Evolutionary conservation across 2,797 vertebrate species (phyloP).

Genomic region (Sorex maritimensis): DNA sequence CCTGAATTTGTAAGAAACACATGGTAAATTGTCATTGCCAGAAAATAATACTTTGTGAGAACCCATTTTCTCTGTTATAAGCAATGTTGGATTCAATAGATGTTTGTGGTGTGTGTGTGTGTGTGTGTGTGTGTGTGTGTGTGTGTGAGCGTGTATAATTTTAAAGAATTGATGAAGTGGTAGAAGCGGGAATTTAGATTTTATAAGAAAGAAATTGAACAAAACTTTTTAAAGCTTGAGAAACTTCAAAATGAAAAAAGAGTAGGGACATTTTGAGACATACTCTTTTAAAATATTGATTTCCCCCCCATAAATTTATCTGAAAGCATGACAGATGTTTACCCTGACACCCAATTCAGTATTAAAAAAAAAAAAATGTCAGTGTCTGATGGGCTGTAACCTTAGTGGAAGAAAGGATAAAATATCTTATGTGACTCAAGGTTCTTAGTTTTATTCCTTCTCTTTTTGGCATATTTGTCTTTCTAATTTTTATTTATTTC

Average conservation of each 20-base stretch:
- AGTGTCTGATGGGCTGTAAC: slow-evolving; percentile 64
- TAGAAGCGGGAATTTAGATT: neutral
- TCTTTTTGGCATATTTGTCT: neutral
- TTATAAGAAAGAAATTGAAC: slow-evolving; percentile 66
- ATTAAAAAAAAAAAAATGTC: slow-evolving; percentile 78
- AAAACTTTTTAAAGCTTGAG: slow-evolving; percentile 69
- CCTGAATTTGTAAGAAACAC: slow-evolving; percentile 67
- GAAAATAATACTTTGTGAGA: slow-evolving; percentile 28
- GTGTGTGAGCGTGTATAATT: neutral
- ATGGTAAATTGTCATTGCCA: slow-evolving; percentile 47
- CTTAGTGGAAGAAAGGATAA: slow-evolving; percentile 62
- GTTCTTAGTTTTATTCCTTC: neutral
- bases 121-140: too few species aligned
- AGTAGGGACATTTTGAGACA: slow-evolving; percentile 36
- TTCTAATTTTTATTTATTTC: slow-evolving; percentile 59
- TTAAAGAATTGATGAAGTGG: slow-evolving; percentile 54
- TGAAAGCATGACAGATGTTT: slow-evolving; percentile 80
- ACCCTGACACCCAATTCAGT: slow-evolving; percentile 51
- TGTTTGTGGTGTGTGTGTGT: neutral
- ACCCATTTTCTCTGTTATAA: slow-evolving; percentile 67
- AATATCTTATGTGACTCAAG: slow-evolving; percentile 28
- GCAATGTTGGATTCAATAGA: slow-evolving; percentile 58
- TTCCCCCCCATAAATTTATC: slow-evolving; percentile 67
- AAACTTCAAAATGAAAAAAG: slow-evolving; percentile 75
- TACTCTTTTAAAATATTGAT: slow-evolving; percentile 78